Base-by-base conservation (phyloP, 2,113 vertebrate species). In the Chascanopsetta lugubris region DNA sequence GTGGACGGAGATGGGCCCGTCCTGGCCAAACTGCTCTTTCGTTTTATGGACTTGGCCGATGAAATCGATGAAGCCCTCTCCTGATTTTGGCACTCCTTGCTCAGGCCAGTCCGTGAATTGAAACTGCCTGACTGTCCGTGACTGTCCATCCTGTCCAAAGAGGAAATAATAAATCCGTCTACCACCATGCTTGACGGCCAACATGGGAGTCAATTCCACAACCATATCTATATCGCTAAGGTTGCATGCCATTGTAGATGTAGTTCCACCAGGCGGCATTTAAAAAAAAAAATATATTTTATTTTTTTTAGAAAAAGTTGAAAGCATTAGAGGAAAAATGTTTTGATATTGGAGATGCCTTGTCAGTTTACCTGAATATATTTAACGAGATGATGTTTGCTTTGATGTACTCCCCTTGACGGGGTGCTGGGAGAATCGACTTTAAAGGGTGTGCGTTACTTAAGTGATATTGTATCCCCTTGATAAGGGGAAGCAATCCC, bases 1-100 rank as follows among this genome's bases (percentile, higher is more conserved):
- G 66, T 99, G 97, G 79, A 99, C 97, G 42, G 97, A 96, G 85
- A 99, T 99, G n/a, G 97, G 97, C 63, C 97, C 97, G 61, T 99
- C 97, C 88, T 99, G 97, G 79, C 97, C 97, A 78, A 99, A 99
- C 83, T 99, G 97, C 82, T 99, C 96, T 92, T 99, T 99, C 70
- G 97, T 99, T 96, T 99, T 99, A 92, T 99, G 97, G 22, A 99
- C 97, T 93, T 99, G 97, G 76, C 97, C 97, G 13, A 99, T 99
- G 92, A 99, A 99, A 85, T 99, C 97, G 81, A 99, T 99, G 88
- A 99, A 99, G 69, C 97, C 97, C 92, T 99, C 97, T 87, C 97
- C 97, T 67, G 97, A 99, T 87, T 99, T 99, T 90, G 97, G 97
- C 90, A 99, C 97, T 87, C 97, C 97, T 94, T 99, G 97, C 65